Conservation (phyloP, 2,797 vertebrate species). For the Vultur gryphus region DNA sequence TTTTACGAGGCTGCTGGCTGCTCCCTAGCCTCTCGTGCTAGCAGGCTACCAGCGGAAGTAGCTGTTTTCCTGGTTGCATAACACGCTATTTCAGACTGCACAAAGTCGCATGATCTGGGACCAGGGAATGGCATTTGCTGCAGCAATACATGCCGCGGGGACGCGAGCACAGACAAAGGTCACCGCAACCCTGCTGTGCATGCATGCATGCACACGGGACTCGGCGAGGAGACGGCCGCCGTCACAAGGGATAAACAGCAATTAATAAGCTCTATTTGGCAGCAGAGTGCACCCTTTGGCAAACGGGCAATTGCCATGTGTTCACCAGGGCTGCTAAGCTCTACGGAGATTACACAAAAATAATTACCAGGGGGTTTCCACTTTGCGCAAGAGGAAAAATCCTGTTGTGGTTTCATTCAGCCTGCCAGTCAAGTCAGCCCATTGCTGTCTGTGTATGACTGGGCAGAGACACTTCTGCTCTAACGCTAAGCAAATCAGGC, state of each 20-base stretch:
- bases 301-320: neutral
- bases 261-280: constrained; percentile 40
- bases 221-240: neutral
- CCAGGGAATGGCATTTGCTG: neutral
- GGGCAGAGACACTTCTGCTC: neutral
- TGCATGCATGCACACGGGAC: neutral
- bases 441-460: neutral
- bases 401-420: neutral
- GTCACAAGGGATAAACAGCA: neutral
- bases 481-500: neutral
- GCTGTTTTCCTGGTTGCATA: neutral
- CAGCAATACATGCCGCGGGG: neutral
- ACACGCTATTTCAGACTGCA: neutral
- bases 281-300: neutral
- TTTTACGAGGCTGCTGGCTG: neutral
- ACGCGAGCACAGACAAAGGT: neutral
- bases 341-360: neutral
- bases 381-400: neutral
- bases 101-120: neutral
- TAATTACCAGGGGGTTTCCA: neutral
- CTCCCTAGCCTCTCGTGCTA: neutral
- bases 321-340: neutral
- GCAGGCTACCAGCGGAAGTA: neutral
- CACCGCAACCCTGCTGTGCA: neutral
- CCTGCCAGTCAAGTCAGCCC: neutral